Evolutionary conservation across 2,888 invertebrate genomes (phyloP).

Genomic region (Drosophila suboccidentalis): DNA sequence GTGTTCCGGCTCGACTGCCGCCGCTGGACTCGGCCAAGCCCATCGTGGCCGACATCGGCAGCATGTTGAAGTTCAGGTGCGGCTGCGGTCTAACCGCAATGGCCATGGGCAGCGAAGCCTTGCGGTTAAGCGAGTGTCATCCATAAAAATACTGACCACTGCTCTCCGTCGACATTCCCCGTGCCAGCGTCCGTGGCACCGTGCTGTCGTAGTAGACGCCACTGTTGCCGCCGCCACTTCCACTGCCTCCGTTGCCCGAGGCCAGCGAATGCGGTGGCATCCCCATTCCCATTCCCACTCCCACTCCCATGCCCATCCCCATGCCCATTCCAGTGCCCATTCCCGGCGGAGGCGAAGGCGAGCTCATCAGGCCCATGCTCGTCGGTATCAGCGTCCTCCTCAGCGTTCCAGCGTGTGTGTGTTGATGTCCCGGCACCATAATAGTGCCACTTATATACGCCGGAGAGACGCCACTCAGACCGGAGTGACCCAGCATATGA

Average conservation of each 20-base stretch:
- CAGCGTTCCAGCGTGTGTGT: conserved; percentile 81
- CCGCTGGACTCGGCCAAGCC: conserved; percentile 53
- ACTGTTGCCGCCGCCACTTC: conserved; percentile 61
- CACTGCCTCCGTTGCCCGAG: conserved; percentile 46
- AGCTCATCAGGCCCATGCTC: conserved; percentile 80
- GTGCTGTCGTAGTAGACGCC: conserved; percentile 84
- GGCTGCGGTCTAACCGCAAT: conserved; percentile 76
- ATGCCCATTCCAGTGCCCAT: conserved; percentile 43
- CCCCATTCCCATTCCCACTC: conserved; percentile 27
- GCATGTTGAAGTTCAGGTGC: conserved; percentile 78
- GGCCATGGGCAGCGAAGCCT: conserved; percentile 81
- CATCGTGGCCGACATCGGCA: conserved; percentile 81
- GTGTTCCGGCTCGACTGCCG: conserved; percentile 8
- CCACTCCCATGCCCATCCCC: conserved; percentile 35
- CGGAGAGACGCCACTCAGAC: conserved; percentile 78
- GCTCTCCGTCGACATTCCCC: conserved; percentile 80
- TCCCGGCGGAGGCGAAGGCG: conserved; percentile 64
- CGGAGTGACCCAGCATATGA: conserved; percentile 77
- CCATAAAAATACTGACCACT: conserved; percentile 84
- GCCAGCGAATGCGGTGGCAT: conserved; percentile 65
- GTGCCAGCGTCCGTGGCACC: conserved; percentile 80
- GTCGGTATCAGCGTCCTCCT: conserved; percentile 84
- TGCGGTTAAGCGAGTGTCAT: conserved; percentile 85
- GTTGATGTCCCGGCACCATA: conserved; percentile 83
- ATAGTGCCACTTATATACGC: conserved; percentile 83